These are phyloP conservation scores for Sardinella longiceps DNA, from an alignment of 2,797 vertebrate species.

Conservation along the genomic window DNA sequence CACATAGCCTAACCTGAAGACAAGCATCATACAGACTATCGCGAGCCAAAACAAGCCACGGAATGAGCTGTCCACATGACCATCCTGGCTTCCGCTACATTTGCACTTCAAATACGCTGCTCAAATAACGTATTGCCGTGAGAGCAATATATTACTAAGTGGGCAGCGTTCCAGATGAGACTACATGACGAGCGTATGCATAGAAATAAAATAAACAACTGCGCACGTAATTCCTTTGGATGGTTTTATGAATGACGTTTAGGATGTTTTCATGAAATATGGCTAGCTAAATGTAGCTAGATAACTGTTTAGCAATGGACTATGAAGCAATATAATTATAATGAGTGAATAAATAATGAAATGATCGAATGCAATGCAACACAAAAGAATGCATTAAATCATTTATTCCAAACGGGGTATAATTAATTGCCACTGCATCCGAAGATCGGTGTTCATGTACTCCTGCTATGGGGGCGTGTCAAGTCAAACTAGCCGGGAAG, in stretches of 20 bases:
- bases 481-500: not conserved
- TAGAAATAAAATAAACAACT: not conserved
- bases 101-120: not conserved
- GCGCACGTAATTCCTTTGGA: not conserved
- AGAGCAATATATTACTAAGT: not conserved
- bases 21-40: not conserved
- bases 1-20: not conserved
- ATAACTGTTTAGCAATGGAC: not conserved
- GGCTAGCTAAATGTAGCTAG: not conserved
- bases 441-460: not conserved
- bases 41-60: not conserved
- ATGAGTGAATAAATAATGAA: not conserved
- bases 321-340: not conserved
- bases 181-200: not conserved
- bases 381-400: not conserved
- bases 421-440: not conserved
- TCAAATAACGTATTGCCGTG: not conserved
- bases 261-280: not conserved
- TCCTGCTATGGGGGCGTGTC: constrained; percentile 10
- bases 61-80: not conserved
- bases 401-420: not conserved
- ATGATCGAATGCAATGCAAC: not conserved
- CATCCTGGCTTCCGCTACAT: not conserved
- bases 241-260: not conserved
- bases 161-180: not conserved